These are phyloP conservation scores for Aselliscus stoliczkanus DNA, from an alignment of 2,797 vertebrate genomes.

Conservation along the genomic window DNA sequence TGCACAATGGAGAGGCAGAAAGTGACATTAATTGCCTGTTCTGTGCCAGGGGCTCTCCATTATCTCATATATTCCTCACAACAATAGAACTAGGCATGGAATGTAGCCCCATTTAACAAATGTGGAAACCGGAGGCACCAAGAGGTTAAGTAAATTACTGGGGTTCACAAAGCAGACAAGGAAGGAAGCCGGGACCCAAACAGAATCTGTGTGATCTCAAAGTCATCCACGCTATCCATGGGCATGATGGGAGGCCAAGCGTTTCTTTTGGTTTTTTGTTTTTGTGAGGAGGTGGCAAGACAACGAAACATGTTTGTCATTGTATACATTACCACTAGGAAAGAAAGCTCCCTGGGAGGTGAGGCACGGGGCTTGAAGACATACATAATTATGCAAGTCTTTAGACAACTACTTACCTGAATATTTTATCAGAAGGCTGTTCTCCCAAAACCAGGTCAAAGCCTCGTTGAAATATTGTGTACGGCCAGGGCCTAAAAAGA, in stretches of 20 bases:
- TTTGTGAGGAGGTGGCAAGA: background rate
- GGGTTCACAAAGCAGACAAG: background rate
- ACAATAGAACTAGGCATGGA: background rate
- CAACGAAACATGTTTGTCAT: background rate
- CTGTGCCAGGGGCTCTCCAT: slow-evolving; percentile 16
- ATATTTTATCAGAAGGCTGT: slow-evolving; percentile 98
- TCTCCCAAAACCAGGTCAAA: slow-evolving; percentile 99
- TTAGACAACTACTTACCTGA: slow-evolving; percentile 87
- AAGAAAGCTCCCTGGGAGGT: background rate
- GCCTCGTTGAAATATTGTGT: slow-evolving; percentile 98
- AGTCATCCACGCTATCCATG: background rate
- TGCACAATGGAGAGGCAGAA: slow-evolving; percentile 34
- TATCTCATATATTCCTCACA: background rate
- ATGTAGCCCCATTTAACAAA: background rate
- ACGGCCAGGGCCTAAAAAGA: slow-evolving; percentile 94
- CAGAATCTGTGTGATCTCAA: background rate
- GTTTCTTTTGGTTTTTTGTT: background rate
- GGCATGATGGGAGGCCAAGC: background rate
- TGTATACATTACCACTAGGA: background rate
- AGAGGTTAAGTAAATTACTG: background rate
- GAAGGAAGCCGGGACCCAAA: background rate
- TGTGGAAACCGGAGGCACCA: background rate
- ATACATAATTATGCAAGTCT: background rate
- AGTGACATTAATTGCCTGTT: slow-evolving; percentile 28
- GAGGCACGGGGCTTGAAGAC: background rate